These are phyloP conservation scores for Eremophila alpestris DNA, from an alignment of 2,797 vertebrate genomes.

Conservation along the genomic window DNA sequence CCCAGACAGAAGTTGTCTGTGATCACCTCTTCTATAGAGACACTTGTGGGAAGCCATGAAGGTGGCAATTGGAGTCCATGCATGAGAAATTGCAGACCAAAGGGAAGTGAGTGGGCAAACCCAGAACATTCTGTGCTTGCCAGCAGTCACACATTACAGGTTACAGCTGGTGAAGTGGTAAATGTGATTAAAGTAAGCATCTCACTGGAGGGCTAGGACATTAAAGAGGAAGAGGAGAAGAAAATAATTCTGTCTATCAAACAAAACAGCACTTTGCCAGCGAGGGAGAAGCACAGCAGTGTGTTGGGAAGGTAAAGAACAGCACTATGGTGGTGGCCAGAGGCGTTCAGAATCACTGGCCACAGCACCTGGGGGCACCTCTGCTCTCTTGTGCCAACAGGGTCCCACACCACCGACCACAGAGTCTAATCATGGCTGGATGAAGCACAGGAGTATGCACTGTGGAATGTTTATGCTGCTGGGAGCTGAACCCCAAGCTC, in stretches of 20 bases:
- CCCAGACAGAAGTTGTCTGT: neutral
- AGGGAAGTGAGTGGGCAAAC: neutral
- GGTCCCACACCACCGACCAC: rapidly evolving
- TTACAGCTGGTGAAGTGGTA: neutral
- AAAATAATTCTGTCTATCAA: neutral
- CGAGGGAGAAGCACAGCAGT: rapidly evolving
- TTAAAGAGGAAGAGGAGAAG: neutral
- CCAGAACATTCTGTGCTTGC: neutral
- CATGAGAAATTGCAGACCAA: neutral
- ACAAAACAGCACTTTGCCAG: neutral
- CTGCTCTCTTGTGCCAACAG: neutral
- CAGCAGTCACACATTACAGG: neutral
- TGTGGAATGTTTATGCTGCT: neutral
- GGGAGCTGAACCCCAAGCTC: neutral
- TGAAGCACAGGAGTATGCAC: neutral
- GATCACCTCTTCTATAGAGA: neutral
- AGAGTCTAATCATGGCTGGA: rapidly evolving
- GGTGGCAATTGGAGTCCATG: neutral
- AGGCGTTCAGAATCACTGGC: neutral
- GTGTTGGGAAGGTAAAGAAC: neutral
- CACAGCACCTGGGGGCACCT: neutral
- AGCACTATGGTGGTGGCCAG: neutral
- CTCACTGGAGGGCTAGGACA: neutral
- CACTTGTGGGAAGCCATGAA: neutral
- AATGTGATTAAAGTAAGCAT: neutral